Evolutionary conservation across 2,888 invertebrate species (phyloP), one percentile per base, ranked within the genome.

Genomic region (Scaptomyza tumidula): DNA sequence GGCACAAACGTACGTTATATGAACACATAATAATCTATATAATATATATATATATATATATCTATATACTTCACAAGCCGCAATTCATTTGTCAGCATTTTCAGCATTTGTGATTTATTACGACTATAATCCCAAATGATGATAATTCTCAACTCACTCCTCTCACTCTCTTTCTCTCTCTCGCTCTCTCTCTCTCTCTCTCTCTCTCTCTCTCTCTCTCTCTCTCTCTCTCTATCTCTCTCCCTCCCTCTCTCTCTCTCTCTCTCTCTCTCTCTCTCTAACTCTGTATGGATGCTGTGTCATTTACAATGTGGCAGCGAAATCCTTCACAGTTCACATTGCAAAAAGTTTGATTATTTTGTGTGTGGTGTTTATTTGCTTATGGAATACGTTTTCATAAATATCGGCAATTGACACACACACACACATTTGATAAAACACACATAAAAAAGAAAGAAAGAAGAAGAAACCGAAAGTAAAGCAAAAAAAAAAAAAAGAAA

Each of bases 341-440:
- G 39, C 39, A 39, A 39, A 39, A 39, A 39, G 39, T 39, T 39
- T 61, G 46, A 70, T 71, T 74, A 59, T 75, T 58, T 62, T 58
- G 54, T 62, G 43, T 57, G 33, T 54, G 37, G 29, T 65, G 66
- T 62, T 71, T 70, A 59, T 71, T 75, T 75, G 62, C 59, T 48
- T 71, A 57, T 54, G 49, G 71, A 66, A 75, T 58, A 71, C 54
- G 39, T 55, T 71, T 63, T 63, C 59, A 67, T 61, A 71, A 60
- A 75, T 71, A 71, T 57, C 55, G 46, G 19, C 71, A 75, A 71
- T 75, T 75, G 75, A 71, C 71, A 75, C 48, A 74, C 3, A 71
- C 75, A 56, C 48, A 33, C 33, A 33, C 33, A 33, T 6, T 29
- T 29, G 29, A 29, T 29, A 29, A 7, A 29, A 19, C n/a, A 19